Base-by-base conservation (phyloP, 2,113 vertebrate genomes). In the Pedionomus torquatus region DNA sequence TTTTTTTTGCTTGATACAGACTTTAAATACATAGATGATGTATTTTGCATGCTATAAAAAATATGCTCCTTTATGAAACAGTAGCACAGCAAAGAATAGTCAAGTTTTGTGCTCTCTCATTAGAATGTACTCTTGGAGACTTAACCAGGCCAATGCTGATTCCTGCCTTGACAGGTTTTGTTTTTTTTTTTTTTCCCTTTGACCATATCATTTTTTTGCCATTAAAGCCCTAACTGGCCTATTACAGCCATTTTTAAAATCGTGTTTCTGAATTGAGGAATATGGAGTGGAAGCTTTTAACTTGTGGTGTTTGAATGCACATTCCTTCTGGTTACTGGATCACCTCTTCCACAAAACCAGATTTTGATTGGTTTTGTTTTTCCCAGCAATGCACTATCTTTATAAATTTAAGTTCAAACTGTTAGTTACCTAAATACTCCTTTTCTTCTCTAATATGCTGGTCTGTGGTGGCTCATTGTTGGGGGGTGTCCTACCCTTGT, bases 401-500 rank as follows among this genome's bases (percentile, higher is more conserved):
- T 49, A 48, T 26, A 18, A 72, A 75, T 57, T 86, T 35, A 60
- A 61, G 26, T 6, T 94, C 58, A 43, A 35, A 41, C 5, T 54
- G 19, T 41, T 74, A 26, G 21, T 64, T 92, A 49, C 37, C n/a
- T 46, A 60, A 25, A 8, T 66, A 25, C 13, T 75, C 43, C 15
- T 46, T 0, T 72, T 87, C 18, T 24, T 72, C 28, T 78, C 18
- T 41, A 9, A n/a, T 58, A 7, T 13, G 13, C 15, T 19, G 23
- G 2, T 31, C 39, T 48, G 18, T 49, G 9, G 7, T 55, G 20
- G 39, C 35, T 60, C 28, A 23, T 12, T 64, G 28, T 37, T 0
- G 1, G 17, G 11, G 11, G 9, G 19, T 3, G 35, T 5, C 15
- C 43, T 54, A 9, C 8, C 15, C 18, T 3, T 3, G 3, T 80